A percentile compares a stretch with the other conserved stretches of the same genome.
phyloP scores from a whole-genome alignment of 2,113 vertebrate species.

The Sander vitreus region DNA sequence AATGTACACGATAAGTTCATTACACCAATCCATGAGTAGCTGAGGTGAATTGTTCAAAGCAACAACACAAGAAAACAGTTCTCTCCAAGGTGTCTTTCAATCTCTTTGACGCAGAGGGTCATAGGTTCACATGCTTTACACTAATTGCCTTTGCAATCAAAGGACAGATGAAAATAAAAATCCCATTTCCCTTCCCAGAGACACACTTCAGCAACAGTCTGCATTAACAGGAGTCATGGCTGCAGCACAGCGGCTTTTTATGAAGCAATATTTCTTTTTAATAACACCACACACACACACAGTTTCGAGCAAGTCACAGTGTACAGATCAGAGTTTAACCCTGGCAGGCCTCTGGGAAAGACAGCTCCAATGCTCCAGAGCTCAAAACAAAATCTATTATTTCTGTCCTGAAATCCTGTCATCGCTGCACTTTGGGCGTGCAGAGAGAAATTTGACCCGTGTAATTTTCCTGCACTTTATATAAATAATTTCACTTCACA shows the following conservation, averaged over 20 bases:
- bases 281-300: constrained; percentile 65
- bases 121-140: constrained; percentile 50
- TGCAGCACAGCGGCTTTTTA: constrained; percentile 70
- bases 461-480: constrained; percentile 47
- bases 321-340: constrained; percentile 76
- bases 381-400: constrained; percentile 67
- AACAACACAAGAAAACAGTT: constrained; percentile 45
- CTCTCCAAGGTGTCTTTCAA: constrained; percentile 46
- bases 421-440: constrained; percentile 44
- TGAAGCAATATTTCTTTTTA: constrained; percentile 84
- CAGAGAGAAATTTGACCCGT: constrained; percentile 44
- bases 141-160: constrained; percentile 64
- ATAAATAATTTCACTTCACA: constrained; percentile 33
- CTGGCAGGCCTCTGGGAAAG: constrained; percentile 59
- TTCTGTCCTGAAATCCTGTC: constrained; percentile 56
- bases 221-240: constrained; percentile 68
- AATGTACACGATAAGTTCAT: constrained; percentile 29
- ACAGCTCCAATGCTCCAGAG: constrained; percentile 44
- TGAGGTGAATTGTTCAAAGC: constrained; percentile 40
- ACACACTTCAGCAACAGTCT: constrained; percentile 51
- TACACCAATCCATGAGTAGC: constrained; percentile 26
- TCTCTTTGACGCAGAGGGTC: constrained; percentile 30
- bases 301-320: constrained; percentile 68
- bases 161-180: constrained; percentile 38
- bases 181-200: constrained; percentile 51